Base-by-base conservation (phyloP, 2,888 invertebrate species). In the Athalia cordata region DNA sequence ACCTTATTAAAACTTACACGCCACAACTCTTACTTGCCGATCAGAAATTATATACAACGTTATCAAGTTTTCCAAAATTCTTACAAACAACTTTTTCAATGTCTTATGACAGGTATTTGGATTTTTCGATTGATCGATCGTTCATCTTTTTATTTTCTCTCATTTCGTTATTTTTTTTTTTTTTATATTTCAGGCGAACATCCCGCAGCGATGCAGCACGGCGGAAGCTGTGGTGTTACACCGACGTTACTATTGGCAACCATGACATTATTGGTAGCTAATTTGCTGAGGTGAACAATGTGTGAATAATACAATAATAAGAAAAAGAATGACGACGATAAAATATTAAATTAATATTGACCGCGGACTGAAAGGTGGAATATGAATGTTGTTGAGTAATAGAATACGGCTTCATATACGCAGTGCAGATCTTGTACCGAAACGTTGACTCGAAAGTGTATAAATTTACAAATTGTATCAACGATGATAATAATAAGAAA, bases 141-240 rank as follows among this genome's bases (percentile, higher is more conserved):
- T 29, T 29, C 29, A 29, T 29, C 29, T 29, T 29, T 7, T 68
- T 68, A 29, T 6, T 49, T 47, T 6, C 68, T 2, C n/a, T 4
- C 59, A 57, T 45, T 13, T 59, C 43, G 0, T 55, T 68, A 55
- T 55, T 55, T n/a, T 55, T 15, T 55, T n/a, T 55, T 15, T 13
- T 6, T 7, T 79, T 79, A 66, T 49, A 29, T 79, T 62, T 68
- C 91, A 96, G 96, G 96, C 81, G 96, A 96, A 91, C 96, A 96
- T 90, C 96, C 96, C 80, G 96, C 96, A 78, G 96, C 96, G 57
- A 96, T 96, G 96, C 96, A 96, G 91, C 89, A 89, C 79, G 89
- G 89, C 55, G 88, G 90, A 49, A 88, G 89, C 76, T 86, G 87
- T 79, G 86, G 86, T 43, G 83, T 87, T 45, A 82, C 87, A 11